A percentile compares a stretch with the other conserved stretches of the same genome.
Evolutionary conservation across 2,888 invertebrate genomes (phyloP).

Genomic region (Auanema freiburgensis): DNA sequence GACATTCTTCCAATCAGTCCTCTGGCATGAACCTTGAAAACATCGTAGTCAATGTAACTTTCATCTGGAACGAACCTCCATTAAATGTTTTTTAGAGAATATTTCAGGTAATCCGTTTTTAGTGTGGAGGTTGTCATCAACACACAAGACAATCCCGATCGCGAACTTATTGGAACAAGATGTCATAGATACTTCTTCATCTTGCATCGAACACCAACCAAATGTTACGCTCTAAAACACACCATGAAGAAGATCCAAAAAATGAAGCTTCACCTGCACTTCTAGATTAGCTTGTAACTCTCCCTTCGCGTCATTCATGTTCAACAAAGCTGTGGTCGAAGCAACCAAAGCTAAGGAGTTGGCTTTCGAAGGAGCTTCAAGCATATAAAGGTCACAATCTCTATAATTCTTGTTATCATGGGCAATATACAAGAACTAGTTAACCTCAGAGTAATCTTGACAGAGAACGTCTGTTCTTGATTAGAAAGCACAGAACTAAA

Average conservation of each 20-base stretch:
- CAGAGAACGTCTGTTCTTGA: conserved; percentile 23
- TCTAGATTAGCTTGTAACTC: conserved; percentile 50
- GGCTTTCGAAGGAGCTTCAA: conserved; percentile 83
- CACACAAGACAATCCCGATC: conserved; percentile 35
- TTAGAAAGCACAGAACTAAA: background rate
- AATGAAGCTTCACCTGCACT: conserved; percentile 40
- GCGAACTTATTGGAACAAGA: conserved; percentile 60
- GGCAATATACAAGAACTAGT: background rate
- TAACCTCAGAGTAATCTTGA: conserved; percentile 36
- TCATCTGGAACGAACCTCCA: conserved; percentile 4
- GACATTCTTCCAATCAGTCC: conserved; percentile 50
- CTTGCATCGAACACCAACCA: conserved; percentile 58
- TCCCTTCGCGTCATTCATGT: conserved; percentile 49
- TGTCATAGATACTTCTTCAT: conserved; percentile 38
- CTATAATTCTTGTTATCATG: conserved; percentile 71
- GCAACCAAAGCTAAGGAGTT: conserved; percentile 89
- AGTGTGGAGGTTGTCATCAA: conserved; percentile 14
- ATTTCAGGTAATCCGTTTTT: conserved; percentile 16
- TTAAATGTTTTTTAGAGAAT: background rate
- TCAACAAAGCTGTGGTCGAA: conserved; percentile 54
- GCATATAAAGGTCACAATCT: conserved; percentile 89
- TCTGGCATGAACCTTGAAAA: conserved; percentile 35
- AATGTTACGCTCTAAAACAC: conserved; percentile 26
- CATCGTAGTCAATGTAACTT: background rate
- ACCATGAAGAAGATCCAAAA: background rate